Evolutionary conservation across 1,140 invertebrate genomes (phyloP).

Genomic region (Eufriesea mexicana): DNA sequence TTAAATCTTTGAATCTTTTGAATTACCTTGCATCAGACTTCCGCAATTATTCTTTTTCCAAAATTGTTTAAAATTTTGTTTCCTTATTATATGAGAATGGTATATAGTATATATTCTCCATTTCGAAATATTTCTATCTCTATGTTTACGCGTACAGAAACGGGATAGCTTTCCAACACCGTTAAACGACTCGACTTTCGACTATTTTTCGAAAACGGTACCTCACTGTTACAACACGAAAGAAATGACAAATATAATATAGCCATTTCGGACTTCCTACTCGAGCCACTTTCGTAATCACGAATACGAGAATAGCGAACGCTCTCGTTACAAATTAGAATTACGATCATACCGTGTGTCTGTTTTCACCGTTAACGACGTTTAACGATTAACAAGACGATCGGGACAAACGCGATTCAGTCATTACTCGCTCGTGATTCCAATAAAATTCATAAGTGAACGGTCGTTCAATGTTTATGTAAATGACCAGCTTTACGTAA

Average conservation of each 20-base stretch:
- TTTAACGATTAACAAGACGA: not conserved
- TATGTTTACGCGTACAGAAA: not conserved
- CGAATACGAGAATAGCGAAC: not conserved
- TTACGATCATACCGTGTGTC: not conserved
- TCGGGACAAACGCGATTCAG: not conserved
- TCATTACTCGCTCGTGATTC: not conserved
- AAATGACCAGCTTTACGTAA: conserved; percentile 24
- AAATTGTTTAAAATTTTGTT: too few relatives aligned
- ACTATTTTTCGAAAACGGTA: too few relatives aligned
- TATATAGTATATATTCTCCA: too few relatives aligned
- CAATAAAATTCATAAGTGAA: not conserved
- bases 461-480: not conserved
- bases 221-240: too few relatives aligned
- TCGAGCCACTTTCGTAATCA: not conserved
- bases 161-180: not conserved
- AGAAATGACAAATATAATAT: not conserved
- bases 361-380: not conserved
- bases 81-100: too few relatives aligned
- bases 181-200: not conserved
- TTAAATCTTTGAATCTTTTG: too few relatives aligned
- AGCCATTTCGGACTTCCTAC: too few relatives aligned
- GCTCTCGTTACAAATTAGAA: not conserved
- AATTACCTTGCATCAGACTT: too few relatives aligned
- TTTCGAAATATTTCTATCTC: too few relatives aligned
- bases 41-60: too few relatives aligned